phyloP scores from a whole-genome alignment of 2,797 vertebrate genomes.

The Scarus forsteni region DNA sequence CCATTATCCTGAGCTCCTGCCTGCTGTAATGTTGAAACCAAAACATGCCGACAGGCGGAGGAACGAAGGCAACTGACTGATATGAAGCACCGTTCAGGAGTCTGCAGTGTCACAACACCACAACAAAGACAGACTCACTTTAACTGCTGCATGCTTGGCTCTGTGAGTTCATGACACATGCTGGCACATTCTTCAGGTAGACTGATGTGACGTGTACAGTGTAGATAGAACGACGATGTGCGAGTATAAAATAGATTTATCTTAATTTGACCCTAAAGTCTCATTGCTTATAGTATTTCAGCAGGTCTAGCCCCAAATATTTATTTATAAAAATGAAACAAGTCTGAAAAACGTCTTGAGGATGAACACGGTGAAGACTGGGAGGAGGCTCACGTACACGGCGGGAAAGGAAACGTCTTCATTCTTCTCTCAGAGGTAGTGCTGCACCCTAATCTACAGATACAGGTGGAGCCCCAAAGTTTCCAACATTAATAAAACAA shows the following conservation, averaged over 20 bases:
- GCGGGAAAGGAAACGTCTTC: constrained; percentile 25
- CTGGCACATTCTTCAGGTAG: constrained; percentile 43
- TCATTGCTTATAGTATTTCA: constrained; percentile 21
- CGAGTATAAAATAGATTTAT: background rate
- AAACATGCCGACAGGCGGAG: constrained; percentile 24
- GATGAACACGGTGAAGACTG: constrained; percentile 19
- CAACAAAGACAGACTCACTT: constrained; percentile 5
- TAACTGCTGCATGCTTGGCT: constrained; percentile 15
- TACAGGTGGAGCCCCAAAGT: constrained; percentile 3
- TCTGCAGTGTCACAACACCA: constrained; percentile 11
- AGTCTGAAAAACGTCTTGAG: background rate
- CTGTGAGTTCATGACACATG: constrained; percentile 17
- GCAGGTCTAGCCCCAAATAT: constrained; percentile 29
- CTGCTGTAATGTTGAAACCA: constrained; percentile 2
- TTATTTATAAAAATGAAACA: too few relatives aligned
- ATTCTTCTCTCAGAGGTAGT: constrained; percentile 44
- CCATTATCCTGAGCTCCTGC: constrained; percentile 31
- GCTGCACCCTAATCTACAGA: constrained; percentile 15
- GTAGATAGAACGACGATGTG: background rate
- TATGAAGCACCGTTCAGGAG: constrained; percentile 62
- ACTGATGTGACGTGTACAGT: constrained; percentile 12
- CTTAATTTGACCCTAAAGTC: constrained; percentile 7
- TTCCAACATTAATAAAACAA: background rate
- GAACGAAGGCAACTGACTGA: constrained; percentile 62
- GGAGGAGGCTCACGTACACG: constrained; percentile 24